Evolutionary conservation across 2,888 invertebrate species (phyloP), one percentile per base, ranked within the genome.

Genomic region (Hydriomena furcata): DNA sequence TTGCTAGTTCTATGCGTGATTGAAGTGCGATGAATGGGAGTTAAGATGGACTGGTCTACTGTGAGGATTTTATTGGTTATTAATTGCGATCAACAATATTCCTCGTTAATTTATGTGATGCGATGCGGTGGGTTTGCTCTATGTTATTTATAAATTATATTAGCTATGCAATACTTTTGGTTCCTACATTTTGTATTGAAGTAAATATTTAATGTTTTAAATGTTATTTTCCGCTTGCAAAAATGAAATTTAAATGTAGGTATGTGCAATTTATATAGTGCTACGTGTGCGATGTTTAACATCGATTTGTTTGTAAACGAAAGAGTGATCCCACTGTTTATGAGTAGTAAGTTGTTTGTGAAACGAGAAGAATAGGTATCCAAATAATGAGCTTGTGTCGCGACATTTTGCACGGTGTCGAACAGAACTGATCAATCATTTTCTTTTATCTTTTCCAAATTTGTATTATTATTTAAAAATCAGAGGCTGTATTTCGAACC

Each of bases 401-500:
- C 21, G 36, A 12, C 20, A 25, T 12, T n/a, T 1, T 27, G 12
- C 40, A 11, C 7, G 6, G 30, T 20, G 8, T 4, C 10, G 8
- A 31, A 31, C 24, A 31, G 32, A 27, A 46, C 46, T 38, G 40
- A 40, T 7, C 11, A 31, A 23, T 20, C 7, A 34, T 37, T 34
- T 23, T 21, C 13, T 11, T n/a, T 12, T n/a, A 17, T 20, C 2
- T 28, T 41, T 25, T 8, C 28, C 24, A 24, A 35, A 24, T 36
- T 36, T 7, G 5, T 48, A 31, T 10, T 25, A 25, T 17, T 8
- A 13, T 34, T 3, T 27, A 10, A 47, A 20, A 24, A 20, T 12
- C 7, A n/a, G 44, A 41, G 40, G 44, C 40, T 45, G 31, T 44
- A 34, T 43, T 37, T 50, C 32, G 24, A 37, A 37, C 24, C 30